Evolutionary conservation across 2,888 invertebrate species (phyloP).

Genomic region (Hirtodrosophila confusa): DNA sequence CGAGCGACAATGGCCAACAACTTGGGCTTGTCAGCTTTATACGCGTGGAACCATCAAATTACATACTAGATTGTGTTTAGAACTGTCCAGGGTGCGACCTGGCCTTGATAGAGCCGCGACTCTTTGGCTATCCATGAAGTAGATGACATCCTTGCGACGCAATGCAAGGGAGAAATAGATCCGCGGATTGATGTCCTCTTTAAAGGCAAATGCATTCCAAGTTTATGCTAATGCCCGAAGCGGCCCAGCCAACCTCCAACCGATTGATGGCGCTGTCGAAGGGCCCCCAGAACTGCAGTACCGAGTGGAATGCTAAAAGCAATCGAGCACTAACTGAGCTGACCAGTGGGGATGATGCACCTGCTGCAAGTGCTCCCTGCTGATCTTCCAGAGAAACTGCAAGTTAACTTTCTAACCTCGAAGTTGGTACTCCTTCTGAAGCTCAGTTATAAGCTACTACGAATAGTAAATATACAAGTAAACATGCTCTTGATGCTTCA

Average conservation of each 20-base stretch:
- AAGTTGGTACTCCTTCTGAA: too few relatives aligned
- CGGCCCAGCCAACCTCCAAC: neutral
- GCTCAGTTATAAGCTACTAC: too few relatives aligned
- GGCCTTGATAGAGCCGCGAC: constrained; percentile 4
- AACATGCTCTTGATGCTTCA: too few relatives aligned
- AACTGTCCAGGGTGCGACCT: constrained; percentile 20
- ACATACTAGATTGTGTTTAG: constrained; percentile 29
- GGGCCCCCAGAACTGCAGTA: neutral
- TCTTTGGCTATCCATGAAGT: neutral
- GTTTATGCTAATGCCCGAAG: constrained; percentile 49
- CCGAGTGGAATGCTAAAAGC: constrained; percentile 8
- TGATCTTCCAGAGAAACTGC: neutral
- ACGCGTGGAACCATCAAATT: constrained; percentile 53
- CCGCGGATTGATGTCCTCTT: constrained; percentile 53
- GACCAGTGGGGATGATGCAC: too few relatives aligned
- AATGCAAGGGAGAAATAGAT: constrained; percentile 7
- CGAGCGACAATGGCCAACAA: constrained; percentile 67
- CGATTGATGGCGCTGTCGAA: too few relatives aligned
- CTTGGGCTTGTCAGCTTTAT: constrained; percentile 43
- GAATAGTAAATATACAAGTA: too few relatives aligned
- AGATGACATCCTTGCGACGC: constrained; percentile 36
- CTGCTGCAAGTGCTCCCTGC: too few relatives aligned
- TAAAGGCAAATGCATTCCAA: constrained; percentile 46
- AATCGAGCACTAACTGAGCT: neutral
- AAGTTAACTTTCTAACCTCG: neutral